Percentiles rank a stretch among this genome's conserved stretches.
These are phyloP conservation scores for Entelurus aequoreus DNA, from an alignment of 2,113 vertebrate genomes.

Conservation along the genomic window DNA sequence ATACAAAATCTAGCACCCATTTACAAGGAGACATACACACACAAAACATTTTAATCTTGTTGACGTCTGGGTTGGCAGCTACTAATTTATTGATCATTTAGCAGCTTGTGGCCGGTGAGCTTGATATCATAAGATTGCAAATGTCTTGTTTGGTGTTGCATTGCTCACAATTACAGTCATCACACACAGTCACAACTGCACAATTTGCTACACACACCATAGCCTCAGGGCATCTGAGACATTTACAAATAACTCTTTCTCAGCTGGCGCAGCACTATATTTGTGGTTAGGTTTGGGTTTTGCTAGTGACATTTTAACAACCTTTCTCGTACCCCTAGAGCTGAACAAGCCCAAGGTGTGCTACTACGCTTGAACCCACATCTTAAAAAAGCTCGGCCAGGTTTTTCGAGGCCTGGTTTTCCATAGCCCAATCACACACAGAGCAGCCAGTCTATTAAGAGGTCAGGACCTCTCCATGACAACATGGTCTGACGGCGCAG, in stretches of 20 bases:
- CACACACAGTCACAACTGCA: slow-evolving; percentile 22
- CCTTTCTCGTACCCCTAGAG: slow-evolving; percentile 54
- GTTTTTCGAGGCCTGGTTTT: slow-evolving; percentile 39
- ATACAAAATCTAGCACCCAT: no score
- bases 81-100: slow-evolving; percentile 23
- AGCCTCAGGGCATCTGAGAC: slow-evolving; percentile 43
- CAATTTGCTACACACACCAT: slow-evolving; percentile 28
- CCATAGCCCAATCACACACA: slow-evolving; percentile 28
- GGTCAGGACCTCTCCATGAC: slow-evolving; percentile 29
- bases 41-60: no score
- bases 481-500: slow-evolving; percentile 10
- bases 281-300: slow-evolving; percentile 24
- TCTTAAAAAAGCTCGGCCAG: slow-evolving; percentile 45
- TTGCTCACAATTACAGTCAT: slow-evolving; percentile 39
- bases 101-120: slow-evolving; percentile 4
- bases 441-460: slow-evolving; percentile 25
- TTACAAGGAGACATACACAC: slow-evolving; percentile 1
- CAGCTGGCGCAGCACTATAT: slow-evolving; percentile 28
- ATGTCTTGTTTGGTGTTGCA: slow-evolving; percentile 31
- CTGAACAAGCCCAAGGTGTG: slow-evolving; percentile 46
- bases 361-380: slow-evolving; percentile 42
- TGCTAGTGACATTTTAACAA: slow-evolving; percentile 62
- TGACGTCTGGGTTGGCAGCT: not conserved
- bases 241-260: slow-evolving; percentile 50
- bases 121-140: slow-evolving; percentile 29